phyloP scores from a whole-genome alignment of 2,888 invertebrate genomes.

The Leucoma salicis region DNA sequence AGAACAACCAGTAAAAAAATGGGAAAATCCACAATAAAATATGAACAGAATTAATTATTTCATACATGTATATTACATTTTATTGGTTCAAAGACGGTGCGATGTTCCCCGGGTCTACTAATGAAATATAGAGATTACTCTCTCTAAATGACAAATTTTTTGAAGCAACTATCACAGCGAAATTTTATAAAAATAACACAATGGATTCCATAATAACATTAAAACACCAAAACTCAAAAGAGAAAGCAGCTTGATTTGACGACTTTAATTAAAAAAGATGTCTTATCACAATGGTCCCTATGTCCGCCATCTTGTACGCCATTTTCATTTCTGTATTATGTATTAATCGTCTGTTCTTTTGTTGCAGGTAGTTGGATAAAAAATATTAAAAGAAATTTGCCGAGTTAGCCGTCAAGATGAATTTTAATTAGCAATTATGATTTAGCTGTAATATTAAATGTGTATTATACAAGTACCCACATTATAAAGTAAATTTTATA shows the following conservation, averaged over 20 bases:
- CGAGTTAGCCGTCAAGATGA: neutral
- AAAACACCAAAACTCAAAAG: slow-evolving; percentile 18
- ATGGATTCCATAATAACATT: slow-evolving; percentile 23
- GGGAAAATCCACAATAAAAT: too few relatives aligned
- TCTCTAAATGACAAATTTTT: too few relatives aligned
- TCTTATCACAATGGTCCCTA: slow-evolving; percentile 26
- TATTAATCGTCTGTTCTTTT: slow-evolving; percentile 41
- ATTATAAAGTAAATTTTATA: too few relatives aligned
- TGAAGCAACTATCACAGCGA: neutral
- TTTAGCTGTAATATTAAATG: too few relatives aligned
- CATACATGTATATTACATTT: too few relatives aligned
- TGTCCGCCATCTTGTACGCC: slow-evolving; percentile 24
- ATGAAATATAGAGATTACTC: too few relatives aligned
- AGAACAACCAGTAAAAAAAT: too few relatives aligned
- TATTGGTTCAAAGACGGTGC: too few relatives aligned
- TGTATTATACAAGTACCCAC: too few relatives aligned
- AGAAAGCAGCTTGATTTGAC: slow-evolving; percentile 35
- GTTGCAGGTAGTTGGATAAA: slow-evolving; percentile 40
- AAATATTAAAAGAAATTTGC: slow-evolving; percentile 15
- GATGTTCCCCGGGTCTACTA: too few relatives aligned
- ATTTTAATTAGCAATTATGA: neutral
- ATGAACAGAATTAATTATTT: too few relatives aligned
- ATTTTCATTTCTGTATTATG: slow-evolving; percentile 31
- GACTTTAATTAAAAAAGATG: slow-evolving; percentile 40
- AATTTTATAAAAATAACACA: slow-evolving; percentile 17